Base-by-base conservation (phyloP, 2,888 invertebrate genomes). In the Tiphia femorata region DNA sequence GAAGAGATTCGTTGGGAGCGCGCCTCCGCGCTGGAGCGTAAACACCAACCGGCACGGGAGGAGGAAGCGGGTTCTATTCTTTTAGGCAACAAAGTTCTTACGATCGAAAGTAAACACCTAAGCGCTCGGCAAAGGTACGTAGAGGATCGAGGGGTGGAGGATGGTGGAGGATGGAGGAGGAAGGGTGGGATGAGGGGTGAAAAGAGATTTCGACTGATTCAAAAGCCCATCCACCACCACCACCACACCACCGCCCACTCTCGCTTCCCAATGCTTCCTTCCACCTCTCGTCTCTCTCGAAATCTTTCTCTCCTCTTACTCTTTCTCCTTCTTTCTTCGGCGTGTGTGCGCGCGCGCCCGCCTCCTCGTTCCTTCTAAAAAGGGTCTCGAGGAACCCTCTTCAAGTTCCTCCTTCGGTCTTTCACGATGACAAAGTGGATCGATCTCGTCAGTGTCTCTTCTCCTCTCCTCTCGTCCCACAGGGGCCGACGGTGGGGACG, bases 361-460 rank as follows among this genome's bases (percentile, higher is more conserved):
- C 23, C 58, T 62, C 51, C 51, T 20, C 51, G 55, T 46, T 54
- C 52, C 44, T 53, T 66, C 55, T 66, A 51, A 60, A 70, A 67
- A 67, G 67, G 63, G 53, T 63, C 63, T 44, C 35, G 30, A 30
- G 33, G 38, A 64, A 51, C 64, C 64, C 50, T 56, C 60, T 61
- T 50, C 57, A 46, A 58, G 60, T 61, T 67, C 62, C 61, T 58
- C 58, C 61, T 58, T 58, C 63, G 56, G 48, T 56, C 55, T 64
- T 43, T 62, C 58, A 43, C 58, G 71, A 53, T 68, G 70, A 71
- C 68, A 70, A 71, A 70, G 68, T 71, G 63, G 65, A 70, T 70
- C 70, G 71, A 71, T 70, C 71, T 50, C 71, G 62, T 70, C 71
- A 64, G 49, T 62, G 67, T 69, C 67, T 61, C 43, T 51, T 49